A percentile compares a stretch with the other conserved stretches of the same genome.
These are phyloP conservation scores for Tricholauxania praeusta DNA, from an alignment of 2,888 invertebrate species.

Conservation along the genomic window DNA sequence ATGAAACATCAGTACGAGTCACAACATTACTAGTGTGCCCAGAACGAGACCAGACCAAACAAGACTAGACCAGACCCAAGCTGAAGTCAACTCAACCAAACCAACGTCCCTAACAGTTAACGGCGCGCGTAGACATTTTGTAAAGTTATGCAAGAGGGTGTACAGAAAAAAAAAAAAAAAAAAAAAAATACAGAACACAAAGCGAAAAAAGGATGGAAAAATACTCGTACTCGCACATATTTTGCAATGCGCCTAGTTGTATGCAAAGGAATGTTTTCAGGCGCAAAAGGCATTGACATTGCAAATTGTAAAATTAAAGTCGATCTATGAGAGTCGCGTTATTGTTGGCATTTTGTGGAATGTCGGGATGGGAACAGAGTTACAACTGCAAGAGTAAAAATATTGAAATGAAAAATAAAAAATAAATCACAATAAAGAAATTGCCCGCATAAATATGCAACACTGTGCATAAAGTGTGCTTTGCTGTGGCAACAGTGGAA, in stretches of 20 bases:
- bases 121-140: neutral
- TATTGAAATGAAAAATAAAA: conserved; percentile 67
- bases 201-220: neutral
- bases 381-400: conserved; percentile 51
- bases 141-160: conserved; percentile 15
- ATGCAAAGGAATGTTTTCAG: conserved; percentile 55
- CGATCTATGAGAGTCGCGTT: conserved; percentile 8
- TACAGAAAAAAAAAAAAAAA: neutral
- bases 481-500: no score
- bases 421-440: conserved; percentile 36
- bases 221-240: conserved; percentile 29
- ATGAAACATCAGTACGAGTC: conserved; percentile 45
- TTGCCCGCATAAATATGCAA: conserved; percentile 22
- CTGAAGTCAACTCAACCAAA: neutral
- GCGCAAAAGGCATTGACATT: conserved; percentile 63
- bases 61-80: no score
- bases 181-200: conserved; percentile 11
- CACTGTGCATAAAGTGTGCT: neutral
- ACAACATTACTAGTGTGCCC: neutral
- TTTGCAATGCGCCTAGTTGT: conserved; percentile 48
- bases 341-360: conserved; percentile 25
- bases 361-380: conserved; percentile 19
- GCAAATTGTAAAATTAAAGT: conserved; percentile 32
- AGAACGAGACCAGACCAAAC: no score
- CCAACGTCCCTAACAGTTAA: neutral